Conservation (phyloP, 1,140 invertebrate genomes). For the Hypsibius dujardini region DNA sequence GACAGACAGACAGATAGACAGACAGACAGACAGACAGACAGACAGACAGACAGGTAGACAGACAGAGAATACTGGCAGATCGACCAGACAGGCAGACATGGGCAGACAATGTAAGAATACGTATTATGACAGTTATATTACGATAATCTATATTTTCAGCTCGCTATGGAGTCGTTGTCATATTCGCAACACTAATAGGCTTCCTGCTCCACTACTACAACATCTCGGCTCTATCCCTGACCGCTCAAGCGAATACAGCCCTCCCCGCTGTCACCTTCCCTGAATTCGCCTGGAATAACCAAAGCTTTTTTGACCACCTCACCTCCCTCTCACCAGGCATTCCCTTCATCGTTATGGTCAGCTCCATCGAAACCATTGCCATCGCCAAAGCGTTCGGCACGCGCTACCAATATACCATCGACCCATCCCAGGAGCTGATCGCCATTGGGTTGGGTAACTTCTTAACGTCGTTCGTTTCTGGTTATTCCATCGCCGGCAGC, state of each 20-base stretch:
- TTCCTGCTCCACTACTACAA: neutral
- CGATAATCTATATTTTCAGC: neutral
- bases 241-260: neutral
- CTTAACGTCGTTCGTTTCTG: conserved; percentile 6
- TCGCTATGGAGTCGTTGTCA: conserved; percentile 3
- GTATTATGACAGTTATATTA: neutral
- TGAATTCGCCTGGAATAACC: neutral
- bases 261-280: neutral
- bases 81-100: too few relatives aligned
- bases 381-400: conserved; percentile 9
- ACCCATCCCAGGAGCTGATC: conserved; percentile 2
- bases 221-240: neutral
- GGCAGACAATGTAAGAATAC: too few relatives aligned
- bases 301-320: neutral
- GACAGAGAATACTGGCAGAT: too few relatives aligned
- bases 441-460: conserved; percentile 2
- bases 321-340: neutral
- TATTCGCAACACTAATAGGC: neutral
- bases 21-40: too few relatives aligned
- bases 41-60: too few relatives aligned
- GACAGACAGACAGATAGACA: too few relatives aligned
- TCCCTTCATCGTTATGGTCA: neutral
- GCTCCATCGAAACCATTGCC: conserved; percentile 10
- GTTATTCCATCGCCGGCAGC: neutral
- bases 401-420: neutral